Conservation (phyloP, 2,113 vertebrate genomes). For the Atlantisia rogersi region DNA sequence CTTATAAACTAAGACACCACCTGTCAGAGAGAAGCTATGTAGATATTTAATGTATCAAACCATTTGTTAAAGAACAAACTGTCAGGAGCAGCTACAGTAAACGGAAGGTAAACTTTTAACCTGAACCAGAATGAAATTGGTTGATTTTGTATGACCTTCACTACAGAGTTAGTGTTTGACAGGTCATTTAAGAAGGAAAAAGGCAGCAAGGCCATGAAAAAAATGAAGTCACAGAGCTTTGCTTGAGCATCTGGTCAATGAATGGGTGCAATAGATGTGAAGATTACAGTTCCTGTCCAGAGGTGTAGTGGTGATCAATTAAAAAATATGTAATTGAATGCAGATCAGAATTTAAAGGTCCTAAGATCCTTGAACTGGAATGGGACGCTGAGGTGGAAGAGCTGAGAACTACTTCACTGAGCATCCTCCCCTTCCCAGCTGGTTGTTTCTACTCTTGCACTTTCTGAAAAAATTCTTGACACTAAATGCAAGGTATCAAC, state of each 20-base stretch:
- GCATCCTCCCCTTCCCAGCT: background rate
- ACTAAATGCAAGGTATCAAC: background rate
- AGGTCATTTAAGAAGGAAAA: background rate
- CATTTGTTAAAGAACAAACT: background rate
- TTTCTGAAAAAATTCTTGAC: background rate
- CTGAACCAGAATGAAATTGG: background rate
- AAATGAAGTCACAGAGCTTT: background rate
- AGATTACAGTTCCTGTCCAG: background rate
- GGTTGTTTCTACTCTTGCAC: background rate
- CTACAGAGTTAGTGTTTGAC: background rate
- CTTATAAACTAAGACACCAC: background rate
- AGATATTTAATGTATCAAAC: background rate
- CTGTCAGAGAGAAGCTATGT: background rate
- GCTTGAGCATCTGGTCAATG: background rate
- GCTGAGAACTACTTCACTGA: background rate
- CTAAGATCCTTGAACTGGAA: background rate
- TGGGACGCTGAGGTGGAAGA: background rate
- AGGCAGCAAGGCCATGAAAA: background rate
- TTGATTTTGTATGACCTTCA: background rate
- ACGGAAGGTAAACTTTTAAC: background rate
- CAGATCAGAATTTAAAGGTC: background rate
- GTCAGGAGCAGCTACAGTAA: background rate
- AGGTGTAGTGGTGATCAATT: background rate
- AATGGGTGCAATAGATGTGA: background rate
- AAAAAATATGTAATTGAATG: background rate